Percentiles rank a stretch among this genome's conserved stretches.
phyloP scores from a whole-genome alignment of 2,113 vertebrate genomes.

The Mus spicilegus region DNA sequence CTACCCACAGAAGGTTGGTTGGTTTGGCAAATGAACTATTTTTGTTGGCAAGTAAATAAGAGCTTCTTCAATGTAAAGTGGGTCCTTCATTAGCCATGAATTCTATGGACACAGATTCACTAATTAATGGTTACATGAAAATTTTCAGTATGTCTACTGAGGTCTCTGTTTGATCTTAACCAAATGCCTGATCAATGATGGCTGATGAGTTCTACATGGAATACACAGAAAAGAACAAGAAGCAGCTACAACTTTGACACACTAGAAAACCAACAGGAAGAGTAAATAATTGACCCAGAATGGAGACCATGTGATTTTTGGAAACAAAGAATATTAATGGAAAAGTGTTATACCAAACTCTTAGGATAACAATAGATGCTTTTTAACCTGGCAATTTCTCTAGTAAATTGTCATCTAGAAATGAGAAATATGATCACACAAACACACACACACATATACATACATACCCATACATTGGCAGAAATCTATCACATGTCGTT shows the following conservation, averaged over 20 bases:
- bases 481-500: not conserved
- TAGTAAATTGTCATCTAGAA: not conserved
- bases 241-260: not conserved
- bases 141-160: conserved; percentile 30
- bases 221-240: not conserved
- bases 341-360: conserved; percentile 7
- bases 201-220: not conserved
- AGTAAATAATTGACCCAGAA: not conserved
- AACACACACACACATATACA: not conserved
- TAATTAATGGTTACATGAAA: not conserved
- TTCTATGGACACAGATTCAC: not conserved
- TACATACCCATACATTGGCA: not conserved
- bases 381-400: not conserved
- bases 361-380: not conserved
- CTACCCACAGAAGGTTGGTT: not conserved
- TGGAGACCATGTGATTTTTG: not conserved
- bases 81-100: not conserved
- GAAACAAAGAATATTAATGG: not conserved
- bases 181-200: not conserved
- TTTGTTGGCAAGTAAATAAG: not conserved
- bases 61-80: not conserved
- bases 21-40: not conserved
- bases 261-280: not conserved
- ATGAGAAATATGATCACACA: not conserved
- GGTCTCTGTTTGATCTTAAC: not conserved